These are phyloP conservation scores for Cyclargus thomasi DNA, from an alignment of 1,140 invertebrate species.

Conservation along the genomic window DNA sequence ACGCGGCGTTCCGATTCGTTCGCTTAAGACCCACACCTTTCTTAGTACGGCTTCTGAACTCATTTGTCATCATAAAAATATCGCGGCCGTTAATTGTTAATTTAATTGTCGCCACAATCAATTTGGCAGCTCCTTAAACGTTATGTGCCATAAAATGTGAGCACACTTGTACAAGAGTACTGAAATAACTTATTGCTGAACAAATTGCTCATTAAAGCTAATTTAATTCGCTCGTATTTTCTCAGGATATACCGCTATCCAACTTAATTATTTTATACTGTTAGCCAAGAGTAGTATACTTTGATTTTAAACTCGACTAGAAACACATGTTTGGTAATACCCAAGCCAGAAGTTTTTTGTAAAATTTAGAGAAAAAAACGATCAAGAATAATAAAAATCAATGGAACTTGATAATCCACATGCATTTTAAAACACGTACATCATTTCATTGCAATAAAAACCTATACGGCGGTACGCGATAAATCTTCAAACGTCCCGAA, in stretches of 20 bases:
- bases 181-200: neutral
- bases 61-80: neutral
- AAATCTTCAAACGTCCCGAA: slow-evolving; percentile 52
- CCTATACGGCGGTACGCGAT: slow-evolving; percentile 32
- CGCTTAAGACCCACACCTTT: no score
- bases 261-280: neutral
- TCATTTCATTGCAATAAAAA: slow-evolving; percentile 4
- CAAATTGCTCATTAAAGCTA: neutral
- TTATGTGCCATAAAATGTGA: neutral
- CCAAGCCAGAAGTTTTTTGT: no score
- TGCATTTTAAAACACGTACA: neutral
- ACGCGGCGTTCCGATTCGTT: no score
- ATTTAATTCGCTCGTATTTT: neutral
- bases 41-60: neutral
- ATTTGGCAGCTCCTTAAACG: neutral
- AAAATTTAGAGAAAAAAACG: no score
- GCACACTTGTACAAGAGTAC: neutral
- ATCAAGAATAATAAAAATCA: no score
- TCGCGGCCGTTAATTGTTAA: neutral
- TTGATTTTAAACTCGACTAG: no score
- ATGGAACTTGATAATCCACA: no score
- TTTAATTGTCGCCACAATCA: neutral
- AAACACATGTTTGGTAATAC: no score
- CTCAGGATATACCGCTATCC: neutral
- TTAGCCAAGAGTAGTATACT: no score